A percentile compares a stretch with the other conserved stretches of the same genome.
phyloP scores from a whole-genome alignment of 2,113 vertebrate species.

The Nothobranchius kuhntae region DNA sequence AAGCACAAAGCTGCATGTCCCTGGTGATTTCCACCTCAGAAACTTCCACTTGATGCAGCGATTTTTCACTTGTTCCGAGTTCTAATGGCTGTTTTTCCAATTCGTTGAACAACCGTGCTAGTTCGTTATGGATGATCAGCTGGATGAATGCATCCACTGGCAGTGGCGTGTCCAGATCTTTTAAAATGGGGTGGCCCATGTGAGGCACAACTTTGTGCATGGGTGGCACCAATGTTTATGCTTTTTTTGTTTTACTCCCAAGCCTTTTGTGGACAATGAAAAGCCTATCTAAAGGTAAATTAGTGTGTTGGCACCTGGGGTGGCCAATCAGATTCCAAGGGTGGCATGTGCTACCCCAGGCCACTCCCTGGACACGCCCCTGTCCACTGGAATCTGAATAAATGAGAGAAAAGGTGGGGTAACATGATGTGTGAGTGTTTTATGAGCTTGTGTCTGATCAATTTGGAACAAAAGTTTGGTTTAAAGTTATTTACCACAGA shows the following conservation, averaged over 20 bases:
- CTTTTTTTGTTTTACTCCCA: too few species aligned
- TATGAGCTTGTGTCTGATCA: not conserved
- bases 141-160: constrained; percentile 48
- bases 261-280: too few species aligned
- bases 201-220: too few species aligned
- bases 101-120: constrained; percentile 51
- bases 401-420: constrained; percentile 7
- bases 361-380: too few species aligned
- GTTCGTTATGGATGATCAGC: constrained; percentile 46
- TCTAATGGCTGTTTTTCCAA: constrained; percentile 49
- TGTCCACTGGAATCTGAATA: constrained; percentile 32
- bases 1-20: not conserved
- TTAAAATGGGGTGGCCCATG: too few species aligned
- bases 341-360: too few species aligned
- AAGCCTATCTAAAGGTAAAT: too few species aligned
- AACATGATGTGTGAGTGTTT: not conserved
- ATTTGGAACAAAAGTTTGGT: not conserved
- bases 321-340: too few species aligned
- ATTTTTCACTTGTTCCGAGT: constrained; percentile 25
- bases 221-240: too few species aligned
- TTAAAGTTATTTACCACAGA: not conserved
- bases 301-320: too few species aligned
- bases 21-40: constrained; percentile 26
- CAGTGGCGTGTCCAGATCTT: too few species aligned
- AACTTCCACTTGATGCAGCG: constrained; percentile 4